Conservation (phyloP, 2,888 invertebrate genomes). For the Eupithecia tripunctaria region DNA sequence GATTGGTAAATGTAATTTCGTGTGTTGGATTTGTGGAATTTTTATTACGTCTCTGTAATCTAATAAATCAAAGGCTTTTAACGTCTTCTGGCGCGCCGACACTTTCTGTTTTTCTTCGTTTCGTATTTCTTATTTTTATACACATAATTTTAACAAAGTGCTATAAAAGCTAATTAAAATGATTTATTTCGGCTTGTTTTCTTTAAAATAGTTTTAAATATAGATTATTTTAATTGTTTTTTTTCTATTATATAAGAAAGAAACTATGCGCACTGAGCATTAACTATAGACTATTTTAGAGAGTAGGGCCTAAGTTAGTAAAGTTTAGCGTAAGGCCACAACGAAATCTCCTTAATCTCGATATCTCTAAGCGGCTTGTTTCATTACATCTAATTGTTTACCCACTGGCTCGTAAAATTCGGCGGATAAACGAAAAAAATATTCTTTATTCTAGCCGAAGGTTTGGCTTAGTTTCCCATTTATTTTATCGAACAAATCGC, state of each 20-base stretch:
- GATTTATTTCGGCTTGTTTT: not conserved
- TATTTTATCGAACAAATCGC: slow-evolving; percentile 59
- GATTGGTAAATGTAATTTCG: slow-evolving; percentile 47
- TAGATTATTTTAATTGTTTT: not conserved
- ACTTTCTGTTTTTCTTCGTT: slow-evolving; percentile 48
- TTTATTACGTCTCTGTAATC: slow-evolving; percentile 52
- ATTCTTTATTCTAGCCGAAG: slow-evolving; percentile 38
- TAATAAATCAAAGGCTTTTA: slow-evolving; percentile 54
- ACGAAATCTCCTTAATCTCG: slow-evolving; percentile 3
- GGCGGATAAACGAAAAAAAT: slow-evolving; percentile 38
- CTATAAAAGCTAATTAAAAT: slow-evolving; percentile 1
- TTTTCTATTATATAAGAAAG: not conserved
- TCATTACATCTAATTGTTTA: slow-evolving; percentile 10
- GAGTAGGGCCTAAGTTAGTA: not conserved
- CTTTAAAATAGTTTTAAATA: not conserved
- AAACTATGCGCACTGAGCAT: not conserved
- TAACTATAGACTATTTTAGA: not conserved
- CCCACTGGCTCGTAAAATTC: slow-evolving; percentile 17
- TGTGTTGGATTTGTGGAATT: slow-evolving; percentile 44
- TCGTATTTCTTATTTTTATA: slow-evolving; percentile 32
- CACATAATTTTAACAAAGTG: not conserved
- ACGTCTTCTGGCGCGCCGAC: slow-evolving; percentile 39
- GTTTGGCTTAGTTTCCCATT: slow-evolving; percentile 50
- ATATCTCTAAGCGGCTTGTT: slow-evolving; percentile 12
- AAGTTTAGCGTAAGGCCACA: not conserved